These are phyloP conservation scores for Python bivittatus DNA, from an alignment of 2,113 vertebrate species.

Conservation along the genomic window DNA sequence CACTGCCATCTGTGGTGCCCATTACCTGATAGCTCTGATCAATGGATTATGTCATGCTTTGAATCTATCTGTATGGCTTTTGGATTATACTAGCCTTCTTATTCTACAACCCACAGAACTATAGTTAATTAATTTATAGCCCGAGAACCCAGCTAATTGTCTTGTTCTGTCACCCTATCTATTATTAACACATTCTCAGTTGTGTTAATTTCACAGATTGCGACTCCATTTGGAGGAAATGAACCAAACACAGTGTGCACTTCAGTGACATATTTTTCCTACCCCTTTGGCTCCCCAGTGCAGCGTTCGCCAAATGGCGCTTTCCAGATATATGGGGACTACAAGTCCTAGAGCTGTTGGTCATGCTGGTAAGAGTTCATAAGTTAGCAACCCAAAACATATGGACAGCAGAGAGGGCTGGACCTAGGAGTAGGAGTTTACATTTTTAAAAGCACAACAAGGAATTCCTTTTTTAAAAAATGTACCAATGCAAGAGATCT, in stretches of 20 bases:
- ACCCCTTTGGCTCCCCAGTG: not conserved
- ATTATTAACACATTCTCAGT: conserved; percentile 15
- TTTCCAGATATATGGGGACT: not conserved
- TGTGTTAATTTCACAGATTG: not conserved
- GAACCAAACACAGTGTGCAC: not conserved
- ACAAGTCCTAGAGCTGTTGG: not conserved
- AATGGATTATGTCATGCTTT: not conserved
- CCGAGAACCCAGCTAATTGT: not conserved
- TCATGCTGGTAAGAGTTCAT: not conserved
- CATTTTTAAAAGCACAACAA: not conserved
- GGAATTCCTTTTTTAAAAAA: not conserved
- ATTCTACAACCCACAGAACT: not conserved
- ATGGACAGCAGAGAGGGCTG: not conserved
- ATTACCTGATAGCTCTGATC: not conserved
- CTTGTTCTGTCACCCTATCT: not conserved
- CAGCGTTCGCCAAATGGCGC: not conserved
- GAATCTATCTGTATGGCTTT: not conserved
- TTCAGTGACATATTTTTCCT: not conserved
- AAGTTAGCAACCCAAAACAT: not conserved
- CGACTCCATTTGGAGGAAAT: not conserved
- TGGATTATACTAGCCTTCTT: not conserved
- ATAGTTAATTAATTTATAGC: not conserved
- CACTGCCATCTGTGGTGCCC: not conserved
- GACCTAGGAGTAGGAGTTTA: not conserved
- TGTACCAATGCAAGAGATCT: not conserved